These are phyloP conservation scores for Pollenia labialis DNA, from an alignment of 2,888 invertebrate genomes.

Conservation along the genomic window DNA sequence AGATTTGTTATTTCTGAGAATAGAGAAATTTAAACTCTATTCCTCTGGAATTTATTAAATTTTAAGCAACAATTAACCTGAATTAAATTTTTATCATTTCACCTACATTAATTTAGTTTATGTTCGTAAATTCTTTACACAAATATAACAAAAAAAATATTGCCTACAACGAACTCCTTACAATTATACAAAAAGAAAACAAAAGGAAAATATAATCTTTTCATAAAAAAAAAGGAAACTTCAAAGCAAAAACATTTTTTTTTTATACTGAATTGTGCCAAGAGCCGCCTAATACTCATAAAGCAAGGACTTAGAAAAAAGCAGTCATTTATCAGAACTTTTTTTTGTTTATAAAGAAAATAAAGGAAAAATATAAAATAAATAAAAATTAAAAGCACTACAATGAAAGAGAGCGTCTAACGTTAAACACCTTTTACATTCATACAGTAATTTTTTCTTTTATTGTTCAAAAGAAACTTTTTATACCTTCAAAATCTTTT, in stretches of 20 bases:
- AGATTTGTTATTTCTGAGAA: no score
- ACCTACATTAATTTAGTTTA: neutral
- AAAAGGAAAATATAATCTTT: conserved; percentile 18
- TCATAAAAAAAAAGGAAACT: conserved; percentile 20
- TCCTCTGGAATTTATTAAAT: no score
- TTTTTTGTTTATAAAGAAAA: neutral
- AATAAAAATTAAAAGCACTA: neutral
- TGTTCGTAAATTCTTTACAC: conserved; percentile 11
- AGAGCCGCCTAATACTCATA: conserved; percentile 53
- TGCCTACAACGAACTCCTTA: neutral
- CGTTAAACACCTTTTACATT: conserved; percentile 55
- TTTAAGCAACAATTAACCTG: no score
- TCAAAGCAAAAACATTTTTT: conserved; percentile 42
- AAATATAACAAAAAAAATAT: neutral
- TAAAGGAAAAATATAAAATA: neutral
- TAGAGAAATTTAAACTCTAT: no score
- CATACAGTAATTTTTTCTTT: neutral
- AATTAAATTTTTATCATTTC: no score
- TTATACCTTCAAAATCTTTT: neutral
- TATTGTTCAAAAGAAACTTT: conserved; percentile 1
- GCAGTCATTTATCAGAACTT: conserved; percentile 56
- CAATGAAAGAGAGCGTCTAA: conserved; percentile 38
- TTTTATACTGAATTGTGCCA: conserved; percentile 57
- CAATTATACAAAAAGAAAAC: conserved; percentile 16
- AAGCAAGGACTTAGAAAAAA: conserved; percentile 33